Conservation (phyloP, 2,113 vertebrate species). For the Perccottus glenii region DNA sequence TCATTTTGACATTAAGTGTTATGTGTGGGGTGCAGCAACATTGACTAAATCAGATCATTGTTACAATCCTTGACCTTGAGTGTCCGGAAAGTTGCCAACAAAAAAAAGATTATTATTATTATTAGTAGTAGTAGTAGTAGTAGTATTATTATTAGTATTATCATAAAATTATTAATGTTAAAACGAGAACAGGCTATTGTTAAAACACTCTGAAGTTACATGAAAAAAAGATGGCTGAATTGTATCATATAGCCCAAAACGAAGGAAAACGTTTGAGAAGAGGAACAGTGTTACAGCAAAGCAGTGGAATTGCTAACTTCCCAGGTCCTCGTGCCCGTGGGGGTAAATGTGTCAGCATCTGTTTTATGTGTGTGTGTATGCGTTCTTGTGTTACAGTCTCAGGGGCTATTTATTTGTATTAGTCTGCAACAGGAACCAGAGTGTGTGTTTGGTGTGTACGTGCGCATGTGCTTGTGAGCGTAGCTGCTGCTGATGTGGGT, state of each 20-base stretch:
- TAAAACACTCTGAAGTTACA: constrained; percentile 5
- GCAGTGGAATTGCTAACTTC: constrained; percentile 67
- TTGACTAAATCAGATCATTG: too few relatives aligned
- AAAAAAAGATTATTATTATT: too few relatives aligned
- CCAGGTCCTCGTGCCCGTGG: constrained; percentile 70
- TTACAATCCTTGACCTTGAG: too few relatives aligned
- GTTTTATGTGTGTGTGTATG: constrained; percentile 62
- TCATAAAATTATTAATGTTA: neutral
- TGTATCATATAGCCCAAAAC: constrained; percentile 22
- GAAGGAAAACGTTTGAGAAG: constrained; percentile 27
- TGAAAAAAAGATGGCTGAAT: constrained; percentile 6
- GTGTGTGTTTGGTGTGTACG: constrained; percentile 17
- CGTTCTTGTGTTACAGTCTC: constrained; percentile 42
- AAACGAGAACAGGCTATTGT: constrained; percentile 12
- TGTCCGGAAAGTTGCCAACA: too few relatives aligned
- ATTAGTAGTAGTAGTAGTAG: too few relatives aligned
- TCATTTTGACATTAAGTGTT: constrained; percentile 12
- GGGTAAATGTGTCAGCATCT: constrained; percentile 72
- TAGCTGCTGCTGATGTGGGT: constrained; percentile 81
- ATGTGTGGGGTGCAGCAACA: neutral
- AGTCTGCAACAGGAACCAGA: constrained; percentile 27
- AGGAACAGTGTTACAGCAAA: constrained; percentile 34
- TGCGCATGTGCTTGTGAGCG: constrained; percentile 44
- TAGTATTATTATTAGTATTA: too few relatives aligned
- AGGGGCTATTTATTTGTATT: constrained; percentile 66